Conservation (phyloP, 2,888 invertebrate species). For the Eueremaeus valkanovi region DNA sequence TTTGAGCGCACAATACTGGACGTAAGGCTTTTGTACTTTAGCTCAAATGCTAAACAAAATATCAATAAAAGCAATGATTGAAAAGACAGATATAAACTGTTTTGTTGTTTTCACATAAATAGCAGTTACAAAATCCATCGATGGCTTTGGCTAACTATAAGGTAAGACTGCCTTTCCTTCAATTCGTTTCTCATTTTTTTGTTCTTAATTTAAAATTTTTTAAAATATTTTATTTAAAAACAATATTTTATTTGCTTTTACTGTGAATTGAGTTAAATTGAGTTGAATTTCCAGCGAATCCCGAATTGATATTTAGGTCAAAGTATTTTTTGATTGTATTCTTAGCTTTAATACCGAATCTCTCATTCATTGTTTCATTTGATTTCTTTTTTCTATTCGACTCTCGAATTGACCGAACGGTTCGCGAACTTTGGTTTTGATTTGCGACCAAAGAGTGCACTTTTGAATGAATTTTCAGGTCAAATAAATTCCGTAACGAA, state of each 20-base stretch:
- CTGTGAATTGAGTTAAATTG: conserved; percentile 18
- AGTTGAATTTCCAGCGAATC: conserved; percentile 32
- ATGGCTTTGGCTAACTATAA: conserved; percentile 52
- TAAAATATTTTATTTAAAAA: neutral
- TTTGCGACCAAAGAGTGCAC: conserved; percentile 61
- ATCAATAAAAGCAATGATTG: neutral
- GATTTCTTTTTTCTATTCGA: neutral
- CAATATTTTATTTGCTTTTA: conserved; percentile 17
- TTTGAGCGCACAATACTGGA: conserved; percentile 59
- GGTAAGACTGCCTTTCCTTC: conserved; percentile 47
- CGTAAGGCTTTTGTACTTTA: conserved; percentile 49
- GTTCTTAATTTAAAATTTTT: too few species aligned
- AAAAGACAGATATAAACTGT: conserved; percentile 20
- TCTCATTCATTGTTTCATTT: conserved; percentile 15
- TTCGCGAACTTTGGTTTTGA: neutral
- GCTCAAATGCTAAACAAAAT: conserved; percentile 27
- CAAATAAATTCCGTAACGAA: conserved; percentile 62
- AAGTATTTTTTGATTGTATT: conserved; percentile 30
- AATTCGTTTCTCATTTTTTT: neutral
- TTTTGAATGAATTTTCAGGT: conserved; percentile 73
- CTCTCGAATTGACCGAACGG: too few species aligned
- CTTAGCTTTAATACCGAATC: neutral
- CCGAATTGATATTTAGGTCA: conserved; percentile 28
- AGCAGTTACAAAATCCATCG: conserved; percentile 55
- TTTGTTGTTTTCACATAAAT: conserved; percentile 32